Base-by-base conservation (phyloP, 1,140 invertebrate genomes). In the Drosophila truncata region DNA sequence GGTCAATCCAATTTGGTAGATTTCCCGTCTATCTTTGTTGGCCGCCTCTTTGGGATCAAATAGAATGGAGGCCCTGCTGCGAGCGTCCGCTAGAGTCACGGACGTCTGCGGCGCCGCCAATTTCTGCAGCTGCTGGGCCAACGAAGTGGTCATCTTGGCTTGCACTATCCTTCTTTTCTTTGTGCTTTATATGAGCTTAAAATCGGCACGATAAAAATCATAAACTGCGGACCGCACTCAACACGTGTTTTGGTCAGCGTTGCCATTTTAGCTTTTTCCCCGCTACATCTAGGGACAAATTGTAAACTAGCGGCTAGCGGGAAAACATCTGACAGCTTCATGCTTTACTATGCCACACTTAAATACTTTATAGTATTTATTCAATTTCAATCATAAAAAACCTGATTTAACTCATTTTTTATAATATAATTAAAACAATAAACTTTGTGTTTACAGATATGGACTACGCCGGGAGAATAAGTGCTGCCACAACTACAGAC, bases 31-130 rank as follows among this genome's bases (percentile, higher is more conserved):
- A 79, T 97, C 97, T 84, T 98, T 95, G 63, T 94, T 95, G 1
- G 97, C 97, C 10, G 98, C 98, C 94, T 98, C 97, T 80, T 96
- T 96, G 0, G 96, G 95, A 91, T 98, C 96, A 92, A 98, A 99
- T 10, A 99, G 92, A 70, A 99, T 95, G 20, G 98, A 98, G 44
- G 95, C 94, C 55, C 95, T 95, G 78, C 95, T 96, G 81, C 95
- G 96, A 71, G 95, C 94, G 77, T 96, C 95, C 64, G 95, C 93
- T 37, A 97, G 92, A 7, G 96, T 80, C 10, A 94, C 93, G 10
- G 94, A 93, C 11, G 97, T 96, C 91, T 98, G 97, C 0, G 98
- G 98, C 4, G 95, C 94, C 63, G 95, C 95, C 23, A 99, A 93
- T 52, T 95, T 95, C 73, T 96, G 94, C n/a, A 99, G 93, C 93